Evolutionary conservation across 1,140 invertebrate species (phyloP).

Genomic region (Drosophila suzukii): DNA sequence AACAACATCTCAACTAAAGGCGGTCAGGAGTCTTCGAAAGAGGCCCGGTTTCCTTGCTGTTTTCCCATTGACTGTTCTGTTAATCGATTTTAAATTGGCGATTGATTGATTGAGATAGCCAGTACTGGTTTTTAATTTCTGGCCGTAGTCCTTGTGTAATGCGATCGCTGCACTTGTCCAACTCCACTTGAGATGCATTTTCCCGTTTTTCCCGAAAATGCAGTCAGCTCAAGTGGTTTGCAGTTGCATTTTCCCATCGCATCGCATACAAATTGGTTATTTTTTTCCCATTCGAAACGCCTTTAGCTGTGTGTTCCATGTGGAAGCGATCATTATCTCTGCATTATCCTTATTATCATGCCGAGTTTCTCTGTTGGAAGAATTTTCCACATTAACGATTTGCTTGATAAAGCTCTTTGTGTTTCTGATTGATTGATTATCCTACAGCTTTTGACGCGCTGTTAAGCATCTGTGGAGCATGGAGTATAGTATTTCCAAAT

Average conservation of each 20-base stretch:
- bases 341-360: constrained; percentile 6
- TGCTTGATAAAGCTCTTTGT: constrained; percentile 5
- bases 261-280: constrained; percentile 5
- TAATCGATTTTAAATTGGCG: constrained; percentile 74
- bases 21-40: constrained; percentile 4
- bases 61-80: constrained; percentile 27
- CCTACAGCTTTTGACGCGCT: not conserved
- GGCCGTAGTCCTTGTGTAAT: constrained; percentile 21
- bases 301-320: constrained; percentile 14
- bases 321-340: constrained; percentile 29
- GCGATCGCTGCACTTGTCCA: constrained; percentile 28
- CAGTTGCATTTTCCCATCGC: constrained; percentile 28
- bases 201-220: constrained; percentile 9
- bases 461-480: not conserved
- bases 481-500: constrained; percentile 1
- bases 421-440: constrained; percentile 28
- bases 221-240: constrained; percentile 17
- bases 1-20: constrained; percentile 68
- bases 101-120: constrained; percentile 66
- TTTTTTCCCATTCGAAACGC: constrained; percentile 16
- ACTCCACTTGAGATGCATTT: constrained; percentile 37
- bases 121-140: constrained; percentile 17
- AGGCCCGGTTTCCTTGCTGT: constrained; percentile 1
- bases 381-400: constrained; percentile 1
- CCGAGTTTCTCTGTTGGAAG: not conserved